Evolutionary conservation across 2,797 vertebrate genomes (phyloP).

Genomic region (Epinephelus malabaricus): DNA sequence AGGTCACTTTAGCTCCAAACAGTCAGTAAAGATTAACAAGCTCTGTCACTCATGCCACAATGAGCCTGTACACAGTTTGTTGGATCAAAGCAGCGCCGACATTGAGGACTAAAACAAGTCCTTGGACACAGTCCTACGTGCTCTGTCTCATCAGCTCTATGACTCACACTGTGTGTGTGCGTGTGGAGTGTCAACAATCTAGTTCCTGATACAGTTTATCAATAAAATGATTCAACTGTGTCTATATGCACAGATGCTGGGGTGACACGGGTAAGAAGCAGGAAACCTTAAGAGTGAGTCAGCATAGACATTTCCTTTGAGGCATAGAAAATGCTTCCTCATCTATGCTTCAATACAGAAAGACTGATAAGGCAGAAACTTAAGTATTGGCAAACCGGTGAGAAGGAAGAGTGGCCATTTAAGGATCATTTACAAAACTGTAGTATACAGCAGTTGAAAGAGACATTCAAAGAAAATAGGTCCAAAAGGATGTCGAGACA

Average conservation of each 20-base stretch:
- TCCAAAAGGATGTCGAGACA: conserved; percentile 60
- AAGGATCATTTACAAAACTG: conserved; percentile 55
- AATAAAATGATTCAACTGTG: conserved; percentile 53
- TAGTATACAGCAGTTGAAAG: conserved; percentile 57
- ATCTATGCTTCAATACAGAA: conserved; percentile 24
- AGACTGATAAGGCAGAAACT: conserved; percentile 70
- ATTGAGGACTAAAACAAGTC: conserved; percentile 46
- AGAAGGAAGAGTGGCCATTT: conserved; percentile 40
- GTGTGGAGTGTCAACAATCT: conserved; percentile 28
- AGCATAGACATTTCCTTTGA: conserved; percentile 31
- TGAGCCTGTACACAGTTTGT: conserved; percentile 54
- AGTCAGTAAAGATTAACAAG: conserved; percentile 47
- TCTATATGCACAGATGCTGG: conserved; percentile 17
- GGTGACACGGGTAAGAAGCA: conserved; percentile 13
- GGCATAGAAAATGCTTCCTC: conserved; percentile 17
- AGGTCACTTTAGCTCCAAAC: conserved; percentile 78
- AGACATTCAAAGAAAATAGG: conserved; percentile 70
- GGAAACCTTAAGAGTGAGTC: conserved; percentile 26
- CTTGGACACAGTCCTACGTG: conserved; percentile 52
- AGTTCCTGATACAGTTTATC: conserved; percentile 57
- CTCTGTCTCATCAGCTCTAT: conserved; percentile 37
- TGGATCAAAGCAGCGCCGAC: conserved; percentile 53
- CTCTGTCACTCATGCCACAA: conserved; percentile 36
- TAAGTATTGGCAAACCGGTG: conserved; percentile 43
- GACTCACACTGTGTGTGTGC: conserved; percentile 52